phyloP scores from a whole-genome alignment of 2,797 vertebrate genomes.

The Tapera naevia region DNA sequence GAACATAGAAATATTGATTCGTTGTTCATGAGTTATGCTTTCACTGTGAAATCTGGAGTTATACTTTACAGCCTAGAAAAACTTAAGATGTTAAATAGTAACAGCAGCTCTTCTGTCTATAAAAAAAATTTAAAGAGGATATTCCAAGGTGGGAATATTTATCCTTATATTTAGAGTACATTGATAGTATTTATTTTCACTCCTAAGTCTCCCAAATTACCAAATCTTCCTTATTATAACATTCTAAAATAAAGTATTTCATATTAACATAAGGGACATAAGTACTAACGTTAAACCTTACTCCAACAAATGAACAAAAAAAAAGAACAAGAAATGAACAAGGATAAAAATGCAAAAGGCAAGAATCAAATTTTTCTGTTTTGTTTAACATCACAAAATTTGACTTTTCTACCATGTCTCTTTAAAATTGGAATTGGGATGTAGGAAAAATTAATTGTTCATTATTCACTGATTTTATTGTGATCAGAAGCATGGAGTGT shows the following conservation, averaged over 20 bases:
- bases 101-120: not conserved
- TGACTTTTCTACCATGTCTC: not conserved
- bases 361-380: not conserved
- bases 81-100: slow-evolving; percentile 62
- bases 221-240: not conserved
- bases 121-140: not conserved
- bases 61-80: slow-evolving; percentile 52
- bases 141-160: not conserved
- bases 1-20: slow-evolving; percentile 39
- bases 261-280: not conserved
- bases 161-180: not conserved
- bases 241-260: not conserved
- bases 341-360: not conserved
- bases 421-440: not conserved
- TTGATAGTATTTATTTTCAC: not conserved
- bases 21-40: slow-evolving; percentile 21
- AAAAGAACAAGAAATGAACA: not conserved
- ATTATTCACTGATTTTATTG: not conserved
- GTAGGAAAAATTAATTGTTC: not conserved
- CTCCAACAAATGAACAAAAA: not conserved
- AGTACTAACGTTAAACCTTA: not conserved
- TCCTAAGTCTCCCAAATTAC: not conserved
- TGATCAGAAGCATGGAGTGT: rapidly evolving
- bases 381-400: not conserved
- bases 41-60: slow-evolving; percentile 40